Evolutionary conservation across 2,797 vertebrate genomes (phyloP), one percentile per base, ranked within the genome.

Genomic region (Silurus aristotelis): DNA sequence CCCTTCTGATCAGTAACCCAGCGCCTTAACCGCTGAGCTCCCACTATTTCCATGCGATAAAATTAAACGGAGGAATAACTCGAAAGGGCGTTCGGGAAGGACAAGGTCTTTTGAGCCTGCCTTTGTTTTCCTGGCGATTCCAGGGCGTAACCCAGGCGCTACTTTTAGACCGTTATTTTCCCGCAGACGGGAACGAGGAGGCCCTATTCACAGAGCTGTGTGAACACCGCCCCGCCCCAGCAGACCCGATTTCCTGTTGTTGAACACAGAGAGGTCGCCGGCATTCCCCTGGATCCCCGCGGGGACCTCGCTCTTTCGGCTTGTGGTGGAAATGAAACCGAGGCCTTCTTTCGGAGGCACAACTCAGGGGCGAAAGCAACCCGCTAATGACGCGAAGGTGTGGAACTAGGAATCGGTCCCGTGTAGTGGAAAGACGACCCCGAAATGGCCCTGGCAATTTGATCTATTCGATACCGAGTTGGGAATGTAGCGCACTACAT

Each of bases 241-340:
- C 84, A 71, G 71, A 5, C 31, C 84, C 70, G 84, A 87, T 66
- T 85, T 87, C 87, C 87, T 87, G 87, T 87, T 87, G 43, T 86
- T 84, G 73, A 75, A 63, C 80, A 85, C 85, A 85, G 71, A 82
- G 52, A 89, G 67, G 85, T 81, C 85, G 82, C 52, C 72, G 6
- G 78, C 68, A 87, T 87, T 80, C 64, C 71, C 67, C 43, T 52
- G 79, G 75, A 85, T 88, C 83, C 81, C 78, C 66, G 75, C 7
- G 80, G 55, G 77, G 48, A 48, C 46, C 71, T 80, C 80, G 88
- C 84, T 27, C 76, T 48, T 7, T 14, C 61, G 46, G 63, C 27
- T 66, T 72, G 25, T 46, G n/a, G 60, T 76, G 52, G 76, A 86
- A 86, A 83, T 52, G 61, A 86, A 81, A 86, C 80, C 46, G 46